These are phyloP conservation scores for Gortyna flavago DNA, from an alignment of 2,888 invertebrate genomes.

Conservation along the genomic window DNA sequence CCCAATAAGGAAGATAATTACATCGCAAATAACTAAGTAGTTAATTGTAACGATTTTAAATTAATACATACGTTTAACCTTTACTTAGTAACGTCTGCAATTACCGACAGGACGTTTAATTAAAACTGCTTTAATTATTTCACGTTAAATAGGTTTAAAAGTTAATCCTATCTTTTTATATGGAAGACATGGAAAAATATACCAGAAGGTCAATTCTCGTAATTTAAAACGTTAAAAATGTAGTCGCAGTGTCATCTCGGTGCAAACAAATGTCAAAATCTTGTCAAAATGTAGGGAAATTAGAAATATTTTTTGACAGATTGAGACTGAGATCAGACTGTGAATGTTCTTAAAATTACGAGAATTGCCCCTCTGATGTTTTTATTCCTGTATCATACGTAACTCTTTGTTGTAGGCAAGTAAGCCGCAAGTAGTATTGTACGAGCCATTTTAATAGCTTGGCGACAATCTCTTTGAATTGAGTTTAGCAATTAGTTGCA, in stretches of 20 bases:
- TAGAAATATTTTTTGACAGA: no score
- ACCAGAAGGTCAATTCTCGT: no score
- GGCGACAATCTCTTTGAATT: conserved; percentile 43
- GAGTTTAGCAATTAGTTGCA: conserved; percentile 36
- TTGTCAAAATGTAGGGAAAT: no score
- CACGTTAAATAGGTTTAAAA: conserved; percentile 47
- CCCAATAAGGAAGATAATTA: conserved; percentile 58
- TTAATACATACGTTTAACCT: conserved; percentile 51
- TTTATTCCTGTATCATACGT: neutral
- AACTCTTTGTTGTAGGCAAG: neutral
- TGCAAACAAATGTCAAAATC: no score
- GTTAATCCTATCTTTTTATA: neutral
- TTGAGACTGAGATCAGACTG: no score
- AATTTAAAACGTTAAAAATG: no score
- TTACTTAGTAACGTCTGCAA: conserved; percentile 33
- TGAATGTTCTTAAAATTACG: no score
- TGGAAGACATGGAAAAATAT: neutral
- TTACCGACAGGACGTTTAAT: conserved; percentile 47
- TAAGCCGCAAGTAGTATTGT: neutral
- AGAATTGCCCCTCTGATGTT: no score
- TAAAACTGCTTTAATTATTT: conserved; percentile 52
- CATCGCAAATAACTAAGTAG: neutral
- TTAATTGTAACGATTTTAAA: conserved; percentile 55
- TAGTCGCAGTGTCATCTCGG: no score
- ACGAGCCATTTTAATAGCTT: conserved; percentile 9